Conservation (phyloP, 2,797 vertebrate genomes). For the Pipistrellus pipistrellus region DNA sequence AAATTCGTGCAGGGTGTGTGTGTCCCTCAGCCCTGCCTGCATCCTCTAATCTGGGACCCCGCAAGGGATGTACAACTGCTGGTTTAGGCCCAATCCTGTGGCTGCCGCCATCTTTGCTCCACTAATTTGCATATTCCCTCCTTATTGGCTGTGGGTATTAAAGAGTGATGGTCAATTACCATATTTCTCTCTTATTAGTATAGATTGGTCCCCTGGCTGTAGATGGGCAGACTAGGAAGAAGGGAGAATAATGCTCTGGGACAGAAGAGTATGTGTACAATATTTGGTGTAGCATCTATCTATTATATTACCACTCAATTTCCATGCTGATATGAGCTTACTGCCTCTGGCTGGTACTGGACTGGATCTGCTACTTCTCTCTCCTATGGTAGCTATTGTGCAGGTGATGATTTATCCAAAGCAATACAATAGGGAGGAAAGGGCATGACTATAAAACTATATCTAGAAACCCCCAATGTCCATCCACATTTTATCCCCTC, state of each 20-base stretch:
- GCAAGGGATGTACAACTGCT: no score
- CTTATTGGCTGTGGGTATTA: no score
- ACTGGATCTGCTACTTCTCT: background rate
- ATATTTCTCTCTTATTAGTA: no score
- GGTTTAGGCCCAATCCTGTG: no score
- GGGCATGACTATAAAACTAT: background rate
- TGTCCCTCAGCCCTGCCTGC: no score
- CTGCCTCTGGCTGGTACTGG: background rate
- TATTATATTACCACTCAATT: background rate
- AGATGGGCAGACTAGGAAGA: background rate
- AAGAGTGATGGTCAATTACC: no score
- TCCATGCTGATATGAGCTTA: background rate
- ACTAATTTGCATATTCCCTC: no score
- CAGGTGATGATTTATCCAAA: background rate
- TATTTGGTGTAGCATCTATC: background rate
- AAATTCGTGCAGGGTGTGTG: no score
- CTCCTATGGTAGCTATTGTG: background rate
- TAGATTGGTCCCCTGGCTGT: background rate
- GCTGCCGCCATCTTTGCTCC: no score
- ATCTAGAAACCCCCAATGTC: background rate
- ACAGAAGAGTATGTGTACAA: background rate
- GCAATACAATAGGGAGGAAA: background rate
- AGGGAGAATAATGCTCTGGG: background rate
- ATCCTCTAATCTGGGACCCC: no score
- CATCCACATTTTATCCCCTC: background rate